Evolutionary conservation across 2,888 invertebrate genomes (phyloP).

Genomic region (Dasypolia templi): DNA sequence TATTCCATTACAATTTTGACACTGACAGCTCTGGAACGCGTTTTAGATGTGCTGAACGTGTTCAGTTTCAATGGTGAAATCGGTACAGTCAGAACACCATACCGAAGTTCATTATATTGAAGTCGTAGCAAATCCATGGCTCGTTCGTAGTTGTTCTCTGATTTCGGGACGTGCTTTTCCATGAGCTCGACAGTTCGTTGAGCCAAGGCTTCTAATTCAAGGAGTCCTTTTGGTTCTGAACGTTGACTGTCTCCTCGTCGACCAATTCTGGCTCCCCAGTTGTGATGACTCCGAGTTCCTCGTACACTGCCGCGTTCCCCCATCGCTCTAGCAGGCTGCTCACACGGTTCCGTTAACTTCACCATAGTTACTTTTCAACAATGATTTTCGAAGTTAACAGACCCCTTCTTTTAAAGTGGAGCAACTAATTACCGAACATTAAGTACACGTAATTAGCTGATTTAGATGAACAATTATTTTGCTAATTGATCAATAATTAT

Average conservation of each 20-base stretch:
- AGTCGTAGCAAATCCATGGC: constrained; percentile 77
- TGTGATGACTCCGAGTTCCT: constrained; percentile 66
- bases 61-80: too few species aligned
- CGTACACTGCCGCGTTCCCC: constrained; percentile 58
- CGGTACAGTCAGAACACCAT: too few species aligned
- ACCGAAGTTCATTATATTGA: constrained; percentile 79
- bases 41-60: too few species aligned
- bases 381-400: constrained; percentile 12
- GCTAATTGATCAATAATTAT: constrained; percentile 23
- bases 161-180: constrained; percentile 71
- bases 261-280: constrained; percentile 70
- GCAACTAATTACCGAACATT: constrained; percentile 28
- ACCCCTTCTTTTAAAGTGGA: constrained; percentile 29
- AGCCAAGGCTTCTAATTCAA: constrained; percentile 72
- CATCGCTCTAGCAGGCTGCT: constrained; percentile 61
- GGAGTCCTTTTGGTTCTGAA: constrained; percentile 70
- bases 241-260: constrained; percentile 56
- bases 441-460: constrained; percentile 42
- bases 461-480: constrained; percentile 21
- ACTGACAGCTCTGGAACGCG: too few species aligned
- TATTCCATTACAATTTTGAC: too few species aligned
- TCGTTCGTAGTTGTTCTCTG: constrained; percentile 63
- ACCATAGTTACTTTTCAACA: constrained; percentile 70
- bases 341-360: constrained; percentile 67
- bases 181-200: constrained; percentile 71